Percentiles rank a stretch among this genome's conserved stretches.
phyloP scores from a whole-genome alignment of 2,113 vertebrate species.

The Dasyurus viverrinus region DNA sequence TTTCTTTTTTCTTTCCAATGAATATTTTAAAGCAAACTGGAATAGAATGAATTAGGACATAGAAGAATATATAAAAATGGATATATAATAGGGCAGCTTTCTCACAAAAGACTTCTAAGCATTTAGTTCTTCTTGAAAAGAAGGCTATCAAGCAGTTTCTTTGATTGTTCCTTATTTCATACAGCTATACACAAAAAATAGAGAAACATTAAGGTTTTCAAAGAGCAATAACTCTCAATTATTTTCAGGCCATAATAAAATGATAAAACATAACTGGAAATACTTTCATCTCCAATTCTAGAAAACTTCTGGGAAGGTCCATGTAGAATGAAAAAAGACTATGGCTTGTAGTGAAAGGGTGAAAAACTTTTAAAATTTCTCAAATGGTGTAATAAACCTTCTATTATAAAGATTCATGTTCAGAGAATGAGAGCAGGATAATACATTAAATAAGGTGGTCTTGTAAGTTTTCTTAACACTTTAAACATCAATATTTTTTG shows the following conservation, averaged over 20 bases:
- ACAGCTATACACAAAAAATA: neutral
- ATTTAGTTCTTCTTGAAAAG: conserved; percentile 44
- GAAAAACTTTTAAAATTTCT: neutral
- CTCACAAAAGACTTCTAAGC: neutral
- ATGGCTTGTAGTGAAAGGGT: conserved; percentile 4
- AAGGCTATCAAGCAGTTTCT: neutral
- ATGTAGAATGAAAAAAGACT: conserved; percentile 8
- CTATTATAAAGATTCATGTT: neutral
- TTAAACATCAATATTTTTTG: neutral
- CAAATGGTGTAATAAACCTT: neutral
- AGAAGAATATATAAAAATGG: conserved; percentile 34
- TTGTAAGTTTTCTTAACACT: neutral
- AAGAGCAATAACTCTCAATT: conserved; percentile 6
- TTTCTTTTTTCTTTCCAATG: conserved; percentile 10
- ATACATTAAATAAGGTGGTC: neutral
- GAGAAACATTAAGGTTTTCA: neutral
- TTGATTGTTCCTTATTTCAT: fast-evolving
- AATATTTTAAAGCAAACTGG: conserved; percentile 47
- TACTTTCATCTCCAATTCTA: neutral
- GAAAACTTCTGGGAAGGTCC: neutral
- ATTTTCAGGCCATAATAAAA: conserved; percentile 6
- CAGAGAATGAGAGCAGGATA: neutral
- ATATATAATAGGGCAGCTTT: neutral
- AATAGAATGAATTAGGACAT: conserved; percentile 4
- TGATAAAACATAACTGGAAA: neutral